Percentiles rank a stretch among this genome's conserved stretches.
Evolutionary conservation across 1,140 invertebrate species (phyloP).

Genomic region (Coelopa frigida): DNA sequence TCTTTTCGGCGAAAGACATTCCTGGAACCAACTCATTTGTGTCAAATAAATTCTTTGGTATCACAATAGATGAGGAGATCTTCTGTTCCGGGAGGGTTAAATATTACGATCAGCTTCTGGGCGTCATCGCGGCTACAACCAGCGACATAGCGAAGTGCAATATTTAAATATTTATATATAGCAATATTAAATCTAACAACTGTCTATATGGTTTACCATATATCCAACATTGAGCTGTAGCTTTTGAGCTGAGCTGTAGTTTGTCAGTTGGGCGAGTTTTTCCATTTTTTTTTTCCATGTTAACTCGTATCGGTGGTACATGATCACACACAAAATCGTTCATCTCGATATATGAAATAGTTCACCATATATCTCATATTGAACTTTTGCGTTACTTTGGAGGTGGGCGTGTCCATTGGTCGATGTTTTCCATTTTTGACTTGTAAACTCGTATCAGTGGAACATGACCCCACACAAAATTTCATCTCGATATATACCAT

Average conservation of each 20-base stretch:
- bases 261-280: too few species aligned
- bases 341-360: too few species aligned
- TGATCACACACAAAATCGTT: slow-evolving; percentile 19
- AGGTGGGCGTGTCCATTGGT: too few species aligned
- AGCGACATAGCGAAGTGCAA: slow-evolving; percentile 51
- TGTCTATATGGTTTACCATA: slow-evolving; percentile 1
- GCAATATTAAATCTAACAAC: slow-evolving; percentile 22
- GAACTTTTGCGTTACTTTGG: too few species aligned
- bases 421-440: too few species aligned
- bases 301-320: slow-evolving; percentile 6
- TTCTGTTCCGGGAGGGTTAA: slow-evolving; percentile 48
- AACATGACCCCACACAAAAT: too few species aligned
- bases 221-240: too few species aligned
- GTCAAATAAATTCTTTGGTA: slow-evolving; percentile 40
- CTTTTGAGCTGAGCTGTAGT: too few species aligned
- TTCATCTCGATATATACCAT: too few species aligned
- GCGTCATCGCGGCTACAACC: slow-evolving; percentile 59
- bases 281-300: too few species aligned
- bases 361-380: too few species aligned
- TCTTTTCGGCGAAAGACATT: slow-evolving; percentile 64
- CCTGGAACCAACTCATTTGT: slow-evolving; percentile 57
- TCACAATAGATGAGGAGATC: slow-evolving; percentile 42
- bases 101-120: slow-evolving; percentile 65
- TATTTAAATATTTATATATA: slow-evolving; percentile 62
- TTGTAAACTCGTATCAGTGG: too few species aligned